Percentiles rank a stretch among this genome's conserved stretches.
Conservation (phyloP, 2,797 vertebrate species). For the Dendrocincla tyrannina region DNA sequence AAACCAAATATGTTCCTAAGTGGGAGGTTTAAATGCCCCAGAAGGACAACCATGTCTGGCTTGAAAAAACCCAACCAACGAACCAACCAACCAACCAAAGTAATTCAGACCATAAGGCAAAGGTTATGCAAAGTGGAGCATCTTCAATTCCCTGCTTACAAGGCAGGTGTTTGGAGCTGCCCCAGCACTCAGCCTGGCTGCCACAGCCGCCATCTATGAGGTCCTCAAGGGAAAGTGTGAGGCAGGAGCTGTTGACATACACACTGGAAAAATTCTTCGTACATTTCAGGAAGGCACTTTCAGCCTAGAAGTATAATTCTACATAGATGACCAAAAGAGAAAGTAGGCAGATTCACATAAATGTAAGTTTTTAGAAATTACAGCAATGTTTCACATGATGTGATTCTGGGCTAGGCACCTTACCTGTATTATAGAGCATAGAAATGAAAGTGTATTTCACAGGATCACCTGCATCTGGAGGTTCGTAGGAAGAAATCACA, state of each 20-base stretch:
- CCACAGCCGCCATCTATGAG: fast-evolving
- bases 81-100: neutral
- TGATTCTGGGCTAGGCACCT: neutral
- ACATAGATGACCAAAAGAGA: neutral
- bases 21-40: neutral
- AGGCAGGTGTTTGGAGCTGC: neutral
- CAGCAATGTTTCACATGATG: neutral
- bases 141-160: neutral
- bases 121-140: neutral
- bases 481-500: neutral
- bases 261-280: neutral
- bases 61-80: neutral
- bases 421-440: neutral
- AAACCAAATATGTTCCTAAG: neutral
- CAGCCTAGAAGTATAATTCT: neutral
- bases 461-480: neutral
- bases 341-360: neutral
- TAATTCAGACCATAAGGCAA: neutral
- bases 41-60: neutral
- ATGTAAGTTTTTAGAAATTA: neutral
- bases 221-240: neutral
- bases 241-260: neutral
- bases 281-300: neutral
- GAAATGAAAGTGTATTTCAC: neutral
- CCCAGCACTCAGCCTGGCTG: neutral